Evolutionary conservation across 1,140 invertebrate genomes (phyloP).

Genomic region (Aphaenogaster floridana): DNA sequence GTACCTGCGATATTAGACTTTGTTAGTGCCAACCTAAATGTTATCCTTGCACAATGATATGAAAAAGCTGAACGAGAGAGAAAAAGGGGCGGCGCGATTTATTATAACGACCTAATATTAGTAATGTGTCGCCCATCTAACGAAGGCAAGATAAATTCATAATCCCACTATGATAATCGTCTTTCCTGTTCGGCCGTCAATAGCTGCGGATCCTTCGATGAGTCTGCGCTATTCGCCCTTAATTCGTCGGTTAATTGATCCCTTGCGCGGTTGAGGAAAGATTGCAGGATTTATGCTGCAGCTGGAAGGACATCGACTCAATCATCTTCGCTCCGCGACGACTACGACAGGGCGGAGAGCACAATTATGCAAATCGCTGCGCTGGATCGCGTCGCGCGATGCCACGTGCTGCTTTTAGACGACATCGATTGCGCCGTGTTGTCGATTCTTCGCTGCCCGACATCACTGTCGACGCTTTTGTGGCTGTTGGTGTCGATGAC

Average conservation of each 20-base stretch:
- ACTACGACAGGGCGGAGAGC: slow-evolving; percentile 73
- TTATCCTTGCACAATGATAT: not conserved
- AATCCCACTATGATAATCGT: slow-evolving; percentile 5
- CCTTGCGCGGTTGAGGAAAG: slow-evolving; percentile 67
- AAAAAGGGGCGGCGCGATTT: not conserved
- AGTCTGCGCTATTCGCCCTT: slow-evolving; percentile 40
- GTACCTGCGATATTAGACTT: not conserved
- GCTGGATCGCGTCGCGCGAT: slow-evolving; percentile 50
- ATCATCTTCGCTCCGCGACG: slow-evolving; percentile 38
- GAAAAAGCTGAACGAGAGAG: not conserved
- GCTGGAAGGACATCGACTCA: slow-evolving; percentile 49
- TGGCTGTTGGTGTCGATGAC: slow-evolving; percentile 54
- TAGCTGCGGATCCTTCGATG: not conserved
- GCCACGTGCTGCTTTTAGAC: slow-evolving; percentile 73
- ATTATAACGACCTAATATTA: not conserved
- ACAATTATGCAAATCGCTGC: slow-evolving; percentile 70
- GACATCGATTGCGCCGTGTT: slow-evolving; percentile 85
- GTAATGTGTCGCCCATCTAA: not conserved
- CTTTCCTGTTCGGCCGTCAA: not conserved
- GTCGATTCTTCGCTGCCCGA: slow-evolving; percentile 76
- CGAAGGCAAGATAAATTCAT: slow-evolving; percentile 18
- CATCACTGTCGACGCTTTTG: slow-evolving; percentile 68
- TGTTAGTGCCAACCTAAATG: not conserved
- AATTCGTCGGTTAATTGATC: slow-evolving; percentile 68
- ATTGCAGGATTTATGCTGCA: slow-evolving; percentile 60